phyloP scores from a whole-genome alignment of 2,113 vertebrate species.

The Phyllostomus hastatus region DNA sequence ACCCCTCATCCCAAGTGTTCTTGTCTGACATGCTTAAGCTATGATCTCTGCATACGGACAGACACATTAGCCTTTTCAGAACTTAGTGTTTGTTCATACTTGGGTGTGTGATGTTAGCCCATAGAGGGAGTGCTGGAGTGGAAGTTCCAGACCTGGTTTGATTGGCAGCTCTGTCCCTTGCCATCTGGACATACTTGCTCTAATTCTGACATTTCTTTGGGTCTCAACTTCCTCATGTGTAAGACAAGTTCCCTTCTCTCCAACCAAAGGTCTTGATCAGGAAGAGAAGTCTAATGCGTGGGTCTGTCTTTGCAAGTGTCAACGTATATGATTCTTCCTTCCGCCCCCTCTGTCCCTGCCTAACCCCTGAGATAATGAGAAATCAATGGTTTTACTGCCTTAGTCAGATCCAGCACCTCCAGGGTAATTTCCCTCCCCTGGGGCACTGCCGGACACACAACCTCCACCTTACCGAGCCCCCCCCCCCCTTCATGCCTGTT shows the following conservation, averaged over 20 bases:
- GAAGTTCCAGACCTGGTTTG: neutral
- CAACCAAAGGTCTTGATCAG: neutral
- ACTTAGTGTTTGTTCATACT: neutral
- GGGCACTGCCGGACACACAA: neutral
- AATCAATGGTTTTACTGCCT: neutral
- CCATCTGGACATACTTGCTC: neutral
- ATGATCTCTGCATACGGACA: neutral
- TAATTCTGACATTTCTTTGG: neutral
- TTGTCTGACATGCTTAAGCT: neutral
- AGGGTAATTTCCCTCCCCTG: neutral
- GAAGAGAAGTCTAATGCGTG: neutral
- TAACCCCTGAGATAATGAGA: neutral
- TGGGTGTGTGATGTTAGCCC: neutral
- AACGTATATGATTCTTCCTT: neutral
- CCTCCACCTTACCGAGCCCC: neutral
- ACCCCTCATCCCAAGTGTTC: neutral
- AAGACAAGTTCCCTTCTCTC: neutral
- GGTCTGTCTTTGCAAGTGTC: neutral
- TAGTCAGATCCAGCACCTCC: neutral
- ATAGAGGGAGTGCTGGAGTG: neutral
- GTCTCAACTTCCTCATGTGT: neutral
- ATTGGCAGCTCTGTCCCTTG: neutral
- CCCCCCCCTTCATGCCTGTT: neutral
- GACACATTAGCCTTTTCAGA: neutral
- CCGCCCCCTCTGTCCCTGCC: accelerated